Percentiles rank a stretch among this genome's conserved stretches.
phyloP scores from a whole-genome alignment of 2,797 vertebrate genomes.

The Pristis pectinata region DNA sequence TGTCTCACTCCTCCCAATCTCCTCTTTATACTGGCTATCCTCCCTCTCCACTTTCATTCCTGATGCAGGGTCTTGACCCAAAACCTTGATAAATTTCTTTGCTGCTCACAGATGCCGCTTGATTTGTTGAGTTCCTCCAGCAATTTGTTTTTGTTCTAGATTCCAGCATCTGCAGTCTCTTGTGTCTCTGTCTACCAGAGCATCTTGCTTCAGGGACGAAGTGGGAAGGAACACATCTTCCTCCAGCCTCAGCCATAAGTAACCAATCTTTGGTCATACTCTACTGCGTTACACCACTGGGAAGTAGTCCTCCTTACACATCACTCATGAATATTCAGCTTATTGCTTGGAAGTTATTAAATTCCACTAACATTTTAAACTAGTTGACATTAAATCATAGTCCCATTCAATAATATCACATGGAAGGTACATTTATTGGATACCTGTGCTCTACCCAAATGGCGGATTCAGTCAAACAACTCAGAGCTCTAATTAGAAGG shows the following conservation, averaged over 20 bases:
- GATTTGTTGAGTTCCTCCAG: no score
- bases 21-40: no score
- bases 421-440: no score
- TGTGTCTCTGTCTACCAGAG: no score
- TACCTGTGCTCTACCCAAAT: background rate
- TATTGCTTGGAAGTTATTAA: background rate
- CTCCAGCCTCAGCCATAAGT: background rate
- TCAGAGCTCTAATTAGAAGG: no score
- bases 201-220: background rate
- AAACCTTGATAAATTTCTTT: no score
- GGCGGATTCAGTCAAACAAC: background rate
- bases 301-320: background rate
- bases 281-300: background rate
- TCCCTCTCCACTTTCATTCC: no score
- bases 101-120: no score
- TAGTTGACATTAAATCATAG: background rate
- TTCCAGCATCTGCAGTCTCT: background rate
- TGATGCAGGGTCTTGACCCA: no score
- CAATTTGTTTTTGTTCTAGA: background rate
- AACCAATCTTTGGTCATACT: background rate
- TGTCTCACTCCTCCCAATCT: no score
- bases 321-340: background rate
- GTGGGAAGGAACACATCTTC: background rate
- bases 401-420: background rate
- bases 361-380: background rate